Evolutionary conservation across 1,140 invertebrate species (phyloP).

Genomic region (Aphidius ervi): DNA sequence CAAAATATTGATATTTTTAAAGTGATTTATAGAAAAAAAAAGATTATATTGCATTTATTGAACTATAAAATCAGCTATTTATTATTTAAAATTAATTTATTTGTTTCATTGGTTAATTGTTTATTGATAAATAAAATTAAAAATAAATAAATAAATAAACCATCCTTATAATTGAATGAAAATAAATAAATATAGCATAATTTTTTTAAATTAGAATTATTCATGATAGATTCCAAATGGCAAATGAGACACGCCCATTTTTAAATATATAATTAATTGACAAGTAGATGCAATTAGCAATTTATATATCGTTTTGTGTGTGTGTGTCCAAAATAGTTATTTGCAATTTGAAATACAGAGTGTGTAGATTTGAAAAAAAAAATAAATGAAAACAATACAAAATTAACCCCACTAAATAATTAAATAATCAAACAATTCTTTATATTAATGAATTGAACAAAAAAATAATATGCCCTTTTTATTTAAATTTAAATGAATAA

Average conservation of each 20-base stretch:
- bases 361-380: constrained; percentile 26
- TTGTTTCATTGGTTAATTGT: constrained; percentile 6
- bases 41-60: no score
- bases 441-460: background rate
- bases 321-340: constrained; percentile 15
- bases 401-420: constrained; percentile 13
- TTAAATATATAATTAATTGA: constrained; percentile 12
- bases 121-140: constrained; percentile 7
- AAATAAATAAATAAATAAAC: background rate
- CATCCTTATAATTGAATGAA: no score
- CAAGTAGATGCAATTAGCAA: constrained; percentile 19
- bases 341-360: constrained; percentile 38
- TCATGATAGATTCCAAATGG: constrained; percentile 21
- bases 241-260: constrained; percentile 37
- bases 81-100: background rate
- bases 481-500: no score
- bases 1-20: no score
- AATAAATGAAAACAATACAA: constrained; percentile 6
- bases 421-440: background rate
- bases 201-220: background rate
- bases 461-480: background rate
- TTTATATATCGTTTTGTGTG: constrained; percentile 6
- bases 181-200: background rate
- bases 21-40: no score
- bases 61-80: no score